Conservation (phyloP, 2,113 vertebrate species). For the Centropristis striata region DNA sequence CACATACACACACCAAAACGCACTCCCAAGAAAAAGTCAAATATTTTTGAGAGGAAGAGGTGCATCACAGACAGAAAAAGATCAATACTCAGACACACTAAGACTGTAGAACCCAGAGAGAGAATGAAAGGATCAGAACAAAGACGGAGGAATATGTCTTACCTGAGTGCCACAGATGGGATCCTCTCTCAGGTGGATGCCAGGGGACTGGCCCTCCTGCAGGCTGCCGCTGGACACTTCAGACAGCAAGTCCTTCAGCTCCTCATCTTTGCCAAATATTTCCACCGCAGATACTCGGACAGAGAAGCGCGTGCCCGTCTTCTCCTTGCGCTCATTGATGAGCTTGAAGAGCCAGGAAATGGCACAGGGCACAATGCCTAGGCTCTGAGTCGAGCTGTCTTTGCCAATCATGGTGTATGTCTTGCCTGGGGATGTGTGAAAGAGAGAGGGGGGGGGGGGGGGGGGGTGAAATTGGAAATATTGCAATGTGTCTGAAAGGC, state of each 20-base stretch:
- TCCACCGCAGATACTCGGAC: constrained; percentile 96
- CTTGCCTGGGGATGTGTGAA: constrained; percentile 87
- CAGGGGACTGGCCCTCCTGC: constrained; percentile 92
- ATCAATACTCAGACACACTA: constrained; percentile 69
- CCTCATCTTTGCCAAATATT: constrained; percentile 94
- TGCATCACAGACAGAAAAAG: constrained; percentile 61
- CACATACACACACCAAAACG: constrained; percentile 20
- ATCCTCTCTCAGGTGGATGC: constrained; percentile 94
- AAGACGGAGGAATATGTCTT: constrained; percentile 50
- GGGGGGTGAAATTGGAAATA: constrained; percentile 30
- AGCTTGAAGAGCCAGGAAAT: constrained; percentile 99
- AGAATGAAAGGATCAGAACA: constrained; percentile 67
- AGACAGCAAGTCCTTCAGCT: constrained; percentile 93
- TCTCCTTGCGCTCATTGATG: constrained; percentile 93
- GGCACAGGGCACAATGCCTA: constrained; percentile 95
- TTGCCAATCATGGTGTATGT: constrained; percentile 97
- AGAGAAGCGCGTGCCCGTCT: constrained; percentile 93
- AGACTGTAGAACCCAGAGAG: constrained; percentile 59
- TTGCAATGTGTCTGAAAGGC: constrained; percentile 29
- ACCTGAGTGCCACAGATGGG: constrained; percentile 96
- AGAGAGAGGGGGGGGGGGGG: constrained; percentile 18
- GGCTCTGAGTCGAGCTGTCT: constrained; percentile 93
- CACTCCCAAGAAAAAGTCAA: constrained; percentile 53
- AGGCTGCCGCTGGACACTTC: constrained; percentile 90
- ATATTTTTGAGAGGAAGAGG: constrained; percentile 44